Base-by-base conservation (phyloP, 2,113 vertebrate species). In the Falcunculus frontatus region DNA sequence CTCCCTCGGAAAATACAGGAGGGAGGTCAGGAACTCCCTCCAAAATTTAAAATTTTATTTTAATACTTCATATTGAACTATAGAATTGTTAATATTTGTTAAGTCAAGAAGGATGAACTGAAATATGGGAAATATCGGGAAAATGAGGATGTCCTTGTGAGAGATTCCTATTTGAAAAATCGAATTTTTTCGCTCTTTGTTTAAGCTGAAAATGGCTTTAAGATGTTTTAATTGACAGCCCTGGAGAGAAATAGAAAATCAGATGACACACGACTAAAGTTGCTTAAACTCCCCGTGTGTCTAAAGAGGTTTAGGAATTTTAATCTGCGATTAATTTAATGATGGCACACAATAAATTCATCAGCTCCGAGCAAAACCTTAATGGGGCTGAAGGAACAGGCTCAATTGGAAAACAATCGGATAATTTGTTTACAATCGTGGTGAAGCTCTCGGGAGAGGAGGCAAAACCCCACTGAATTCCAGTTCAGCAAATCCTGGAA, bases 61-160 rank as follows among this genome's bases (percentile, higher is more conserved):
- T 35, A 22, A 16, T 35, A 1, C 16, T 42, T 60, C 11, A 4
- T 4, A 3, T 73, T 69, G 13, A 46, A 6, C 4, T 26, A 10
- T 1, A 8, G 6, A 64, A 69, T 42, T 0, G 0, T 15, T 73
- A 15, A 4, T 23, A 6, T 68, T 50, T 1, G 0, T 21, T 22
- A 60, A 57, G 4, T 27, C 16, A 16, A 23, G n/a, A 62, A n/a
- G 32, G 42, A 56, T 21, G 42, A 55, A 13, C 7, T 17, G 15
- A 49, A 79, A 20, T 11, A 7, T 2, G 6, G 25, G 9, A 21
- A 33, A 16, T 30, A 13, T 29, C 13, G 56, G 33, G 17, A 44
- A n/a, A 75, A 32, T 30, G 1, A 44, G 6, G 13, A 17, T 27
- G 2, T 32, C 6, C 9, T 0, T 10, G 1, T 29, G n/a, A 5